phyloP scores from a whole-genome alignment of 1,140 invertebrate genomes.

The Macrotrachela quadricornifera region DNA sequence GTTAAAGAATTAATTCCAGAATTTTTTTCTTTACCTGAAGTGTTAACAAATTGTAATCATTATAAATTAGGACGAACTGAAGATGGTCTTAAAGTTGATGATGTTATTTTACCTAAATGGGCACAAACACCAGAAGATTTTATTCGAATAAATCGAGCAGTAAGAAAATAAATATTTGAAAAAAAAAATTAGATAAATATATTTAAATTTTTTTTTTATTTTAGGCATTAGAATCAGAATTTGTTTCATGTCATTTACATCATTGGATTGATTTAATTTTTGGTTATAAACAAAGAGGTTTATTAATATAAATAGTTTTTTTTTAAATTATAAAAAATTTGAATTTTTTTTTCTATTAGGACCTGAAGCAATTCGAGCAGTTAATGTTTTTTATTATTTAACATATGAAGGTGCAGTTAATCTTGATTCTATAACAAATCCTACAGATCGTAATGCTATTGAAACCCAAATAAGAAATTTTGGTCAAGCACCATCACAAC shows the following conservation, averaged over 20 bases:
- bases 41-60: conserved; percentile 72
- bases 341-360: conserved; percentile 27
- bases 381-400: conserved; percentile 96
- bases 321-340: no score
- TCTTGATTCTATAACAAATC: conserved; percentile 65
- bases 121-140: conserved; percentile 86
- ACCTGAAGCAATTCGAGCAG: conserved; percentile 81
- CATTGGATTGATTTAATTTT: conserved; percentile 99
- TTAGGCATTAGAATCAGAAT: conserved; percentile 78
- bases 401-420: conserved; percentile 95
- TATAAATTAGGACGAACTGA: conserved; percentile 67
- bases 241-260: conserved; percentile 94
- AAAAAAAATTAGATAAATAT: no score
- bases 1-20: conserved; percentile 98
- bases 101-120: conserved; percentile 84
- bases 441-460: conserved; percentile 65
- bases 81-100: conserved; percentile 50
- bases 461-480: conserved; percentile 95
- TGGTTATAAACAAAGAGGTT: conserved; percentile 88
- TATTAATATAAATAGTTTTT: no score
- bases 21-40: conserved; percentile 95
- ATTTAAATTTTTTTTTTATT: no score
- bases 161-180: no score
- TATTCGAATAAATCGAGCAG: conserved; percentile 81
- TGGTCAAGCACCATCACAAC: conserved; percentile 88